phyloP scores from a whole-genome alignment of 1,140 invertebrate species.

The Musca vetustissima region DNA sequence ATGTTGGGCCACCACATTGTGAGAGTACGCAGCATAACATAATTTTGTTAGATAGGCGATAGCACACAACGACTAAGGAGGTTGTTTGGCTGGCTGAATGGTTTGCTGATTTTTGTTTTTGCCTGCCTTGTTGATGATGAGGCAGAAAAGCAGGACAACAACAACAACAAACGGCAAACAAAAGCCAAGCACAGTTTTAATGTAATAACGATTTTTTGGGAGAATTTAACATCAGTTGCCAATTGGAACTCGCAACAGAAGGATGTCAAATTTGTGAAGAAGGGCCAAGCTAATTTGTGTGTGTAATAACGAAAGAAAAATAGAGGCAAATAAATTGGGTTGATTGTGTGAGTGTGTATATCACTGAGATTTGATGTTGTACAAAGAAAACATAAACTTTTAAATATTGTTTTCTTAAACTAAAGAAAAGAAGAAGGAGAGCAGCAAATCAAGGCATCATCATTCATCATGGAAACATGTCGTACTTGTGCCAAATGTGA shows the following conservation, averaged over 20 bases:
- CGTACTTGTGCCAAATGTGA: conserved; percentile 53
- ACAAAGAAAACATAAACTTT: background rate
- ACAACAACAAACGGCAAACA: too few relatives aligned
- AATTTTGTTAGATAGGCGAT: too few relatives aligned
- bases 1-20: too few relatives aligned
- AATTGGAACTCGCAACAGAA: background rate
- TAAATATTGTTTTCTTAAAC: background rate
- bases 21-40: too few relatives aligned
- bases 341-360: background rate
- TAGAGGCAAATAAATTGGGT: background rate
- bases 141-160: too few relatives aligned
- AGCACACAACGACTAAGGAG: too few relatives aligned
- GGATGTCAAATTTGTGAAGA: background rate
- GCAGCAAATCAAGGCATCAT: background rate
- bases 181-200: too few relatives aligned
- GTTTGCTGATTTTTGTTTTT: too few relatives aligned
- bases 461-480: conserved; percentile 49
- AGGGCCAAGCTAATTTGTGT: background rate
- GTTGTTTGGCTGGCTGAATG: too few relatives aligned
- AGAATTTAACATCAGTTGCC: conserved; percentile 13
- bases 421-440: background rate
- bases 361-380: background rate
- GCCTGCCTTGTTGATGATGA: too few relatives aligned
- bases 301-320: background rate
- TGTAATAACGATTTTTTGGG: too few relatives aligned